A percentile compares a stretch with the other conserved stretches of the same genome.
phyloP scores from a whole-genome alignment of 2,113 vertebrate species.

The Setophaga coronata region DNA sequence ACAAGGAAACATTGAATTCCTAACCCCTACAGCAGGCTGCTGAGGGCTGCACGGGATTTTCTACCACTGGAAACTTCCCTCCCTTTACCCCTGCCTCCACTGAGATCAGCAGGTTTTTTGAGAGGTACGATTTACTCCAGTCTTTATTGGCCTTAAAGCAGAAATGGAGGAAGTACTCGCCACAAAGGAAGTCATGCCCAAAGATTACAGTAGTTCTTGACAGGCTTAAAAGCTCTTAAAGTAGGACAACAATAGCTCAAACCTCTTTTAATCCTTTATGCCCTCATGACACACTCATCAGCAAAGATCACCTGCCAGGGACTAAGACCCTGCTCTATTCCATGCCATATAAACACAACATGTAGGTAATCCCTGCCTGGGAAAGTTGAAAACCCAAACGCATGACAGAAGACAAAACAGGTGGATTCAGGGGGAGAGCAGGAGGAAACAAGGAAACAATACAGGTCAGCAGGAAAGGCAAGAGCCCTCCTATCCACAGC shows the following conservation, averaged over 20 bases:
- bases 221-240: slow-evolving; percentile 23
- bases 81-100: neutral
- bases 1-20: neutral
- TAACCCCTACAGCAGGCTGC: neutral
- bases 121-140: slow-evolving; percentile 3
- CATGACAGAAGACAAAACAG: slow-evolving; percentile 33
- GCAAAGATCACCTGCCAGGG: slow-evolving; percentile 31
- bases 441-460: slow-evolving; percentile 49
- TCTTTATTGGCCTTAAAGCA: neutral
- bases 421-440: slow-evolving; percentile 23
- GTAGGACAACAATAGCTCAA: slow-evolving; percentile 1
- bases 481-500: neutral
- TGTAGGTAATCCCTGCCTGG: slow-evolving; percentile 2
- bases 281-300: neutral
- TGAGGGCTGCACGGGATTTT: neutral
- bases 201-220: slow-evolving; percentile 27
- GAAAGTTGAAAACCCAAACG: slow-evolving; percentile 34
- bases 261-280: slow-evolving; percentile 23
- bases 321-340: slow-evolving; percentile 15
- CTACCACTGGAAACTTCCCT: neutral
- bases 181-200: slow-evolving; percentile 1
- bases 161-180: neutral
- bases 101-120: neutral
- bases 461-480: neutral
- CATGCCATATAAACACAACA: neutral